Percentiles rank a stretch among this genome's conserved stretches.
Evolutionary conservation across 1,140 invertebrate genomes (phyloP).

Genomic region (Conopomorpha cramerella): DNA sequence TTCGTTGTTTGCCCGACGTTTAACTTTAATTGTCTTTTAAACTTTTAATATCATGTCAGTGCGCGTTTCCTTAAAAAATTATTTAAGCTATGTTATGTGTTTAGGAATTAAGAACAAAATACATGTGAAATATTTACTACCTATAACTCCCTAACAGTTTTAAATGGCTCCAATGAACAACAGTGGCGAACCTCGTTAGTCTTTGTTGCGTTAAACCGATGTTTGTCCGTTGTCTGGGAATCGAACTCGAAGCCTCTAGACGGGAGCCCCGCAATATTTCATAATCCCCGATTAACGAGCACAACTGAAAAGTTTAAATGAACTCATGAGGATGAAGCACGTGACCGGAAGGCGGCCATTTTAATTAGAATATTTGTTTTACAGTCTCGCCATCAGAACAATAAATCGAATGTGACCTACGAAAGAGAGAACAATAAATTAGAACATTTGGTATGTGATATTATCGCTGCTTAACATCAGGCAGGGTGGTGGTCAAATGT

Average conservation of each 20-base stretch:
- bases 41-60: too few species aligned
- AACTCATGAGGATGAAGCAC: conserved; percentile 1
- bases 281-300: conserved; percentile 54
- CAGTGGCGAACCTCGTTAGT: conserved; percentile 18
- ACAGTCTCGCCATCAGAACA: neutral
- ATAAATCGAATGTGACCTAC: neutral
- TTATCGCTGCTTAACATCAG: neutral
- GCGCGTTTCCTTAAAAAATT: too few species aligned
- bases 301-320: conserved; percentile 54
- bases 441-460: neutral
- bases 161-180: neutral
- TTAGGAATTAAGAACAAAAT: too few species aligned
- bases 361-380: neutral
- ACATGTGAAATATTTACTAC: too few species aligned
- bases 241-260: too few species aligned
- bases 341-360: too few species aligned
- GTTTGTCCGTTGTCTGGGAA: conserved; percentile 19
- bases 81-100: too few species aligned
- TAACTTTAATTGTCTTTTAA: too few species aligned
- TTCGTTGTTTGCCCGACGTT: too few species aligned
- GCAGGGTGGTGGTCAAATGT: too few species aligned
- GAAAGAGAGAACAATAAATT: neutral
- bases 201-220: conserved; percentile 20
- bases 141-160: too few species aligned
- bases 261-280: conserved; percentile 42